Conservation (phyloP, 2,888 invertebrate genomes). For the Auanema sp. region DNA sequence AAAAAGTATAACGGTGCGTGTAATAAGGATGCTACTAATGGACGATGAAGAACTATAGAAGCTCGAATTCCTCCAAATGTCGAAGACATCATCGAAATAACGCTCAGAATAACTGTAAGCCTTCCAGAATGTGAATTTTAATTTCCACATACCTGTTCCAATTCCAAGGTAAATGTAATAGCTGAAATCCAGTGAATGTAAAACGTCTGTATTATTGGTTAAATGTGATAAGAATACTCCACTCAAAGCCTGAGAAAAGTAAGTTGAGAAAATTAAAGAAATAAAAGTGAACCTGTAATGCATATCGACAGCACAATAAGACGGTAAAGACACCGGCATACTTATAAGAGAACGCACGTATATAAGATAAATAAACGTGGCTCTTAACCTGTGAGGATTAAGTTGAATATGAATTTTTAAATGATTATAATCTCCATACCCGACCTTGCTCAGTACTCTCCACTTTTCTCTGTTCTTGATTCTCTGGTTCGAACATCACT, state of each 20-base stretch:
- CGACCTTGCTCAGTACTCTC: slow-evolving; percentile 18
- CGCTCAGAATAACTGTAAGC: slow-evolving; percentile 34
- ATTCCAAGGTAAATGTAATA: slow-evolving; percentile 14
- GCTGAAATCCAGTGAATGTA: slow-evolving; percentile 3
- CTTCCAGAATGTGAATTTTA: not conserved
- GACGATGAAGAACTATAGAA: slow-evolving; percentile 50
- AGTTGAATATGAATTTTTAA: not conserved
- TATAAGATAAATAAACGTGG: slow-evolving; percentile 12
- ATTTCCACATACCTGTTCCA: not conserved
- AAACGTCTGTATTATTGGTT: slow-evolving; percentile 9
- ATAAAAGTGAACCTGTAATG: slow-evolving; percentile 8
- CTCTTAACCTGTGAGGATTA: not conserved
- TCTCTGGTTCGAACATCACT: slow-evolving; percentile 34
- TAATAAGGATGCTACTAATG: slow-evolving; percentile 55
- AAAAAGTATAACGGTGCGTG: slow-evolving; percentile 61
- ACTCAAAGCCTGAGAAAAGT: slow-evolving; percentile 13
- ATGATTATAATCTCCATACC: not conserved
- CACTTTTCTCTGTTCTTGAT: slow-evolving; percentile 11
- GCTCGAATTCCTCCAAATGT: slow-evolving; percentile 28
- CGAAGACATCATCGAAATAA: slow-evolving; percentile 29
- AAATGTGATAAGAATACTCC: slow-evolving; percentile 16
- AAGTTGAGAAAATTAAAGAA: not conserved
- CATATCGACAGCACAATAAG: slow-evolving; percentile 9
- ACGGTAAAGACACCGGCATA: slow-evolving; percentile 9
- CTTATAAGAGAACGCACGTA: slow-evolving; percentile 11